Evolutionary conservation across 2,888 invertebrate species (phyloP).

Genomic region (Chalcosyrphus nemorum): DNA sequence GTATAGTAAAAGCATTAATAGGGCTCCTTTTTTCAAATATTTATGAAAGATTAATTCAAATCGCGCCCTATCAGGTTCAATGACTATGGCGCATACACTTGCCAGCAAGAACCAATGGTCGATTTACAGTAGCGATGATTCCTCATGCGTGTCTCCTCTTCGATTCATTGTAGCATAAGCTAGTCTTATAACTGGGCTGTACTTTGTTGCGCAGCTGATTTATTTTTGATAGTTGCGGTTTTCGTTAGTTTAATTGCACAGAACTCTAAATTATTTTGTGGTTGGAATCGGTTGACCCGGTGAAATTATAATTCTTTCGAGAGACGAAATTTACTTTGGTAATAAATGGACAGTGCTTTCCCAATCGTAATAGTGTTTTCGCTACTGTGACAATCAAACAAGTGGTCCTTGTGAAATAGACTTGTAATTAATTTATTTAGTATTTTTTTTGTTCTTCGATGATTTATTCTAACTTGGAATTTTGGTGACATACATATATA

Average conservation of each 20-base stretch:
- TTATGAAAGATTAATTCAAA: constrained; percentile 37
- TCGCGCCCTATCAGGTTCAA: constrained; percentile 56
- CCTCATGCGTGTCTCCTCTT: constrained; percentile 68
- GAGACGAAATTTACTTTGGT: background rate
- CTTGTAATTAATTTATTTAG: background rate
- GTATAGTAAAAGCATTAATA: constrained; percentile 11
- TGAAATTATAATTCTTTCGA: background rate
- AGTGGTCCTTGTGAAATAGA: background rate
- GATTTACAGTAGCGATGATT: constrained; percentile 52
- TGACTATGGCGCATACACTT: constrained; percentile 51
- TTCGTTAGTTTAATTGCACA: constrained; percentile 36
- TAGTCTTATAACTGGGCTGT: constrained; percentile 32
- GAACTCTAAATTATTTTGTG: background rate
- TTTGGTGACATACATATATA: background rate
- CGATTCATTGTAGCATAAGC: constrained; percentile 41
- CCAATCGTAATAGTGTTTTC: background rate
- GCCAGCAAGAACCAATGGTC: constrained; percentile 15
- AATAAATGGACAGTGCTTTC: background rate
- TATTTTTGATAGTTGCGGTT: constrained; percentile 48
- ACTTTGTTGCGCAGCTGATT: constrained; percentile 42
- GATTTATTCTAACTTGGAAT: background rate
- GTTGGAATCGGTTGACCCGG: constrained; percentile 1
- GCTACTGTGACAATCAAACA: background rate
- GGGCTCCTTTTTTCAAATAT: background rate
- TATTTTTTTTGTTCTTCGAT: too few relatives aligned